Percentiles rank a stretch among this genome's conserved stretches.
Conservation (phyloP, 1,140 invertebrate species). For the Zaprionus tsacasi region DNA sequence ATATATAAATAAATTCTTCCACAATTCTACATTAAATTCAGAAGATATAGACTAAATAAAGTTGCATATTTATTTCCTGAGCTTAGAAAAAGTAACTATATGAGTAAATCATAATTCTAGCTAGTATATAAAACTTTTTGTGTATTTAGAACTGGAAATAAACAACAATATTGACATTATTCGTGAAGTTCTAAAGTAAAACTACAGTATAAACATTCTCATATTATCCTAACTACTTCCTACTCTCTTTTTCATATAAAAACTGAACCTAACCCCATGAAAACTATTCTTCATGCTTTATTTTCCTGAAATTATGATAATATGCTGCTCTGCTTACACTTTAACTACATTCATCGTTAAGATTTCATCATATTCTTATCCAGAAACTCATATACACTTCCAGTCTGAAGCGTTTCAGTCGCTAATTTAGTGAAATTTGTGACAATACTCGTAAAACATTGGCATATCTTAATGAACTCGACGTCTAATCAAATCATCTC, state of each 20-base stretch:
- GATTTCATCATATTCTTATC: not conserved
- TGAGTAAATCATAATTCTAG: not conserved
- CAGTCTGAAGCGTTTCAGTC: not conserved
- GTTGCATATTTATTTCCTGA: too few relatives aligned
- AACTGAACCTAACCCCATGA: not conserved
- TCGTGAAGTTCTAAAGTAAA: not conserved
- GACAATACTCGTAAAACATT: conserved; percentile 28
- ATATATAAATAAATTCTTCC: too few relatives aligned
- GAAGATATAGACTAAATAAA: too few relatives aligned
- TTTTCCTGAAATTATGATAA: not conserved
- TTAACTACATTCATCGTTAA: not conserved
- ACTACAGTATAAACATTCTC: not conserved
- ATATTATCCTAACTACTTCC: not conserved
- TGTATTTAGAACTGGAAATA: not conserved
- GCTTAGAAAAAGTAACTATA: not conserved
- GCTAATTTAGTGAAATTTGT: conserved; percentile 20
- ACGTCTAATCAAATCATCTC: conserved; percentile 55
- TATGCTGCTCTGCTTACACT: not conserved
- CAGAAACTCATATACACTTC: not conserved
- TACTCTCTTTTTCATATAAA: too few relatives aligned
- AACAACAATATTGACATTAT: not conserved
- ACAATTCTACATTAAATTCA: too few relatives aligned
- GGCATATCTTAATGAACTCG: conserved; percentile 46
- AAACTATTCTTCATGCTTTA: not conserved
- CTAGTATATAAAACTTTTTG: not conserved